These are phyloP conservation scores for Zaprionus tsacasi DNA, from an alignment of 1,140 invertebrate genomes.

Conservation along the genomic window DNA sequence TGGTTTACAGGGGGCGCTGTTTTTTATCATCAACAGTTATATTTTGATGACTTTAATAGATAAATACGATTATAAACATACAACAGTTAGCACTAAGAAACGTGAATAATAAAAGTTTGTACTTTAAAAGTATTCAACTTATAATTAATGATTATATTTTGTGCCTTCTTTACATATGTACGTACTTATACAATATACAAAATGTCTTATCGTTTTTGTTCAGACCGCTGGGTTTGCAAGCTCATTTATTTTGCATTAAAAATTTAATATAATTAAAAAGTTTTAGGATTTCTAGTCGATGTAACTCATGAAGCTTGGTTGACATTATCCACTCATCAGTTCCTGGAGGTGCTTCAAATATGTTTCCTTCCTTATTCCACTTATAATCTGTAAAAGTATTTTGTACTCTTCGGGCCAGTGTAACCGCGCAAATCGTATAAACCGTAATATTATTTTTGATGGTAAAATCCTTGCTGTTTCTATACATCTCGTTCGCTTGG, in stretches of 20 bases:
- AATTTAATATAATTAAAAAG: constrained; percentile 46
- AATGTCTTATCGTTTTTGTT: no score
- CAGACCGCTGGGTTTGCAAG: no score
- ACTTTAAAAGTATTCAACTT: constrained; percentile 26
- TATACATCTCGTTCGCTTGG: neutral
- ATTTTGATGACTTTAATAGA: constrained; percentile 89
- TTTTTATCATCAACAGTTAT: constrained; percentile 91
- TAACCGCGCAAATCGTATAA: constrained; percentile 16
- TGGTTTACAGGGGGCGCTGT: constrained; percentile 91
- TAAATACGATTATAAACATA: constrained; percentile 84
- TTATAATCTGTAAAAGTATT: constrained; percentile 20
- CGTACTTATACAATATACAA: no score
- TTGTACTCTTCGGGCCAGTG: constrained; percentile 25
- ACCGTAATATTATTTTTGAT: constrained; percentile 35
- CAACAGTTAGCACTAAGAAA: constrained; percentile 69
- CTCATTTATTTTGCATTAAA: constrained; percentile 2
- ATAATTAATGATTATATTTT: no score
- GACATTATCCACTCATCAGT: constrained; percentile 13
- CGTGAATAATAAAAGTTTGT: constrained; percentile 48
- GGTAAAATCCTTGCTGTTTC: constrained; percentile 23
- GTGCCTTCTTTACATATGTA: no score
- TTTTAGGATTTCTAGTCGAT: constrained; percentile 4
- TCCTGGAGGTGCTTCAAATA: constrained; percentile 31
- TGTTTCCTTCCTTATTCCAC: constrained; percentile 53
- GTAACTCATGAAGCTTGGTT: neutral